Conservation (phyloP, 2,888 invertebrate species). For the Megastigmus dorsalis region DNA sequence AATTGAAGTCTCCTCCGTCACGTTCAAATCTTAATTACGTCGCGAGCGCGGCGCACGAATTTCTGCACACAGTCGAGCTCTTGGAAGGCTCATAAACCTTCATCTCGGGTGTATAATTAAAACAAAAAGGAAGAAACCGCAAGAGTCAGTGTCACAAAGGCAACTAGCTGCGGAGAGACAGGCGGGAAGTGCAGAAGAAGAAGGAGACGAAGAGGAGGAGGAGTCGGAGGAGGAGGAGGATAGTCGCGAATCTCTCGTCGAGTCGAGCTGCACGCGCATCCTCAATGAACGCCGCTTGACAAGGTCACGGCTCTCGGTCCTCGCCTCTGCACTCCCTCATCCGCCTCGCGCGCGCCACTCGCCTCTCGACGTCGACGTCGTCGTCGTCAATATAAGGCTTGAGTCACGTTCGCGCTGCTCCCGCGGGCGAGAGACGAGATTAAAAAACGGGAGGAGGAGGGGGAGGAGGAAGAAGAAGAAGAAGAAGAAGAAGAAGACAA, state of each 20-base stretch:
- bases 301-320: conserved; percentile 56
- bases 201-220: not conserved
- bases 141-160: not conserved
- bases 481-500: not conserved
- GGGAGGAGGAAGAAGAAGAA: not conserved
- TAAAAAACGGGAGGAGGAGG: conserved; percentile 45
- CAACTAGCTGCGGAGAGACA: not conserved
- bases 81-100: too few species aligned
- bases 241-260: not conserved
- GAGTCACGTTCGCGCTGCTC: conserved; percentile 55
- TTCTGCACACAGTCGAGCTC: too few species aligned
- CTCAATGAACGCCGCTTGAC: conserved; percentile 54
- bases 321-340: too few species aligned
- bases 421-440: conserved; percentile 37
- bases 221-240: not conserved
- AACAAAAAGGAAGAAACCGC: not conserved
- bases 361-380: not conserved
- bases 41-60: too few species aligned
- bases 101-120: too few species aligned
- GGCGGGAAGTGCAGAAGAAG: not conserved
- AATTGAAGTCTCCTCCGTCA: too few species aligned
- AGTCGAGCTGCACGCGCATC: conserved; percentile 14
- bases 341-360: too few species aligned
- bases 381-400: conserved; percentile 39
- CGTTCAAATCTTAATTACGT: too few species aligned